Evolutionary conservation across 2,888 invertebrate species (phyloP).

Genomic region (Macroteleia sp.): DNA sequence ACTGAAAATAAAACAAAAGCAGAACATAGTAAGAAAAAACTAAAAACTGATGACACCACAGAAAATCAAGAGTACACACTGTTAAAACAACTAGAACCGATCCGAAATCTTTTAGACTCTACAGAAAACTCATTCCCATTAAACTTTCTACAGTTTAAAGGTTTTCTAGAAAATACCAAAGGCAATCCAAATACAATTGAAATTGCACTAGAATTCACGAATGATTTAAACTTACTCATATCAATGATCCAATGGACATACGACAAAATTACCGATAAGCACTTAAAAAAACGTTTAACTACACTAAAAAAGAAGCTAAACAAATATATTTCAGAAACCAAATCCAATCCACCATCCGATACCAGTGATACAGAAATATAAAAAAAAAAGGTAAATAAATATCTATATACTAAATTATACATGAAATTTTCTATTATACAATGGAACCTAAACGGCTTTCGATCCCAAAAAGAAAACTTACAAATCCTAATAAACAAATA

Average conservation of each 20-base stretch:
- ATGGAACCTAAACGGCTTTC: not conserved
- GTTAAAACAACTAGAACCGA: not conserved
- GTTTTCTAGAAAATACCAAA: constrained; percentile 1
- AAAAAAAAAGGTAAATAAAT: no score
- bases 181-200: not conserved
- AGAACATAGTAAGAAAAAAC: no score
- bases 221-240: not conserved
- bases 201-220: not conserved
- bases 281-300: not conserved
- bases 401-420: no score
- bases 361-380: no score
- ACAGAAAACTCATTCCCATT: not conserved
- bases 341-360: no score
- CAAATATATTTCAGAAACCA: no score
- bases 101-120: not conserved
- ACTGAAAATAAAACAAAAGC: no score
- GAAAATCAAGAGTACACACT: no score
- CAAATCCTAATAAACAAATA: not conserved
- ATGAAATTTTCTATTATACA: no score
- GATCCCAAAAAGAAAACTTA: not conserved
- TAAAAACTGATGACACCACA: no score
- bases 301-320: no score
- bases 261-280: not conserved
- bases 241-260: not conserved
- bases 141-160: not conserved